phyloP scores from a whole-genome alignment of 2,113 vertebrate species.

The Cyphomyrus plagiostoma region DNA sequence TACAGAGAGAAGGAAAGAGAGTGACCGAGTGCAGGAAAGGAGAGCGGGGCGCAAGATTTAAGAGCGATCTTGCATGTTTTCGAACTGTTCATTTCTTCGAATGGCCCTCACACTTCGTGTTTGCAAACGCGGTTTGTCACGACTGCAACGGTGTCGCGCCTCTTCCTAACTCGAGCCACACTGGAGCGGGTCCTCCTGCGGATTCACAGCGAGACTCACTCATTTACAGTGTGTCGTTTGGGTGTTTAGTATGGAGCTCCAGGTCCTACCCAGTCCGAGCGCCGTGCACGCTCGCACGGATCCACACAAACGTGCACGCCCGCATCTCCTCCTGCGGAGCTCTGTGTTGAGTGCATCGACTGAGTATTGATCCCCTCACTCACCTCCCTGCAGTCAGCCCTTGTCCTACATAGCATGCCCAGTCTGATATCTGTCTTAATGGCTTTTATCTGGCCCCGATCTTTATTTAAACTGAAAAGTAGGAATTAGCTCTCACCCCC shows the following conservation, averaged over 20 bases:
- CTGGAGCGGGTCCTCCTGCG: slow-evolving; percentile 23
- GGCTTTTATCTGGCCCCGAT: slow-evolving; percentile 73
- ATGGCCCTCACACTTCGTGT: slow-evolving; percentile 43
- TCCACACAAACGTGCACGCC: slow-evolving; percentile 8
- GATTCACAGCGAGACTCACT: neutral
- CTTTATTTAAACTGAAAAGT: slow-evolving; percentile 78
- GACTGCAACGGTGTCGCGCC: neutral
- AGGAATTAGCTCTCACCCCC: slow-evolving; percentile 67
- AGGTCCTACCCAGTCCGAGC: neutral
- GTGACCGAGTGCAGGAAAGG: slow-evolving; percentile 25
- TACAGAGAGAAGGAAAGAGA: slow-evolving; percentile 51
- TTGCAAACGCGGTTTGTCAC: slow-evolving; percentile 42
- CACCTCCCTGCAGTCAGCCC: slow-evolving; percentile 73
- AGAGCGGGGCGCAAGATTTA: slow-evolving; percentile 17
- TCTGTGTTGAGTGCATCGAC: slow-evolving; percentile 72
- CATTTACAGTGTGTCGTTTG: neutral
- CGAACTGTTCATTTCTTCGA: slow-evolving; percentile 40
- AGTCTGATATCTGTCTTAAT: slow-evolving; percentile 75
- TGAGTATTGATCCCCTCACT: slow-evolving; percentile 69
- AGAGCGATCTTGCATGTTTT: slow-evolving; percentile 12
- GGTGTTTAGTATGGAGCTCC: neutral
- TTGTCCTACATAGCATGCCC: slow-evolving; percentile 73
- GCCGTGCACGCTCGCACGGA: neutral
- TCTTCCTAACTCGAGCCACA: slow-evolving; percentile 23
- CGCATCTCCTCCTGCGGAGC: slow-evolving; percentile 31